These are phyloP conservation scores for Myrmecophaga tridactyla DNA, from an alignment of 2,113 vertebrate species.

Conservation along the genomic window DNA sequence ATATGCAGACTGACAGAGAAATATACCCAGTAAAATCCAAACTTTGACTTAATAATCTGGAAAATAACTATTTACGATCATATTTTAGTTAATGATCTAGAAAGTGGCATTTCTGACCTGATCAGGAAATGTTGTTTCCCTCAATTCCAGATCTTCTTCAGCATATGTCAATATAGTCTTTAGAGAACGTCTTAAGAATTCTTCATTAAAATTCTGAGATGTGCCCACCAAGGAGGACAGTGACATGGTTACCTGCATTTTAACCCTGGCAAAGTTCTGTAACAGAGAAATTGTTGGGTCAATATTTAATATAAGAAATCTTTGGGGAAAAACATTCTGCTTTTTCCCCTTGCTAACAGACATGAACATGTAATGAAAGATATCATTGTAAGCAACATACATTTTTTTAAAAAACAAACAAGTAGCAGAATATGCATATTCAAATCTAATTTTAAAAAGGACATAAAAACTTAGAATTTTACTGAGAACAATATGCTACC, in stretches of 20 bases:
- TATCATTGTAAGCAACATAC: neutral
- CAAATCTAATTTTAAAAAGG: constrained; percentile 15
- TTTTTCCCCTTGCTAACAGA: neutral
- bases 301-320: neutral
- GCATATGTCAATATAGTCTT: constrained; percentile 98
- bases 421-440: neutral
- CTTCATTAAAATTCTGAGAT: constrained; percentile 98
- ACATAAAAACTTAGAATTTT: constrained; percentile 1
- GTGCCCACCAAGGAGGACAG: constrained; percentile 97
- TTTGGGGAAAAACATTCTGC: neutral
- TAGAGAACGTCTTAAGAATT: constrained; percentile 94
- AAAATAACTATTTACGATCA: neutral
- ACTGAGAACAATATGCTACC: neutral
- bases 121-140: constrained; percentile 96
- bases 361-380: neutral
- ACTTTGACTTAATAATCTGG: neutral
- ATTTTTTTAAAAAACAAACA: neutral
- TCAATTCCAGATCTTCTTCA: constrained; percentile 95
- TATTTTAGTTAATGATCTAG: neutral
- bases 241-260: constrained; percentile 99
- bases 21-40: neutral
- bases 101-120: constrained; percentile 85
- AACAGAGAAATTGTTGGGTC: constrained; percentile 61
- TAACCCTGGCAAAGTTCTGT: constrained; percentile 98
- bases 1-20: neutral